Base-by-base conservation (phyloP, 2,113 vertebrate species). In the Mirounga angustirostris region DNA sequence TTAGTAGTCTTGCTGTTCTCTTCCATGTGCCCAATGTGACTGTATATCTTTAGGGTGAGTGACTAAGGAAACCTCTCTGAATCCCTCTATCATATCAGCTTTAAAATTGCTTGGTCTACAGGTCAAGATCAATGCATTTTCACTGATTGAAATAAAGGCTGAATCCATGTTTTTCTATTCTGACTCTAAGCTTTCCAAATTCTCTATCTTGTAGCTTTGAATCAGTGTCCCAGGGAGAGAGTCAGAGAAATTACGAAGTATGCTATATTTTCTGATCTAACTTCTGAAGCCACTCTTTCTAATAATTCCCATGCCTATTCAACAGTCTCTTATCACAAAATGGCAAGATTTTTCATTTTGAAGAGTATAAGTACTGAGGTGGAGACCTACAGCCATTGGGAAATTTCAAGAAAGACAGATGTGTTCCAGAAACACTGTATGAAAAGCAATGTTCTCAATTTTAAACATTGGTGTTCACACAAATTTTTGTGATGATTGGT, bases 401-500 rank as follows among this genome's bases (percentile, higher is more conserved):
- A 58, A 56, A 36, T 86, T 40, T 33, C 40, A 91, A 96, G 61
- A 73, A 11, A 87, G 15, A 73, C 40, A 91, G 82, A 61, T 33
- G 5, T 52, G 63, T 63, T 63, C 46, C 11, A 71, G 58, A 93
- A 86, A 71, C 18, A 40, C 2, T 46, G 28, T 21, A 40, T 56
- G 52, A 91, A 90, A 87, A 30, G 21, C 40, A 90, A 26, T 67
- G 73, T 22, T 96, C 65, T 40, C 36, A 19, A 43, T 65, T 65
- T 76, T 67, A 81, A 16, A 82, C 12, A 74, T 40, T 83, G 52
- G 28, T 13, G 22, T 83, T 95, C 52, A 61, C 13, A 71, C 2
- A 84, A 58, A 71, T 88, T 83, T 96, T 74, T 61, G 33, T 65
- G 74, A 87, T n/a, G 40, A 91, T 11, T 95, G 58, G 80, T 91